Evolutionary conservation across 2,797 vertebrate species (phyloP).

Genomic region (Microctenopoma stevenorrisi): DNA sequence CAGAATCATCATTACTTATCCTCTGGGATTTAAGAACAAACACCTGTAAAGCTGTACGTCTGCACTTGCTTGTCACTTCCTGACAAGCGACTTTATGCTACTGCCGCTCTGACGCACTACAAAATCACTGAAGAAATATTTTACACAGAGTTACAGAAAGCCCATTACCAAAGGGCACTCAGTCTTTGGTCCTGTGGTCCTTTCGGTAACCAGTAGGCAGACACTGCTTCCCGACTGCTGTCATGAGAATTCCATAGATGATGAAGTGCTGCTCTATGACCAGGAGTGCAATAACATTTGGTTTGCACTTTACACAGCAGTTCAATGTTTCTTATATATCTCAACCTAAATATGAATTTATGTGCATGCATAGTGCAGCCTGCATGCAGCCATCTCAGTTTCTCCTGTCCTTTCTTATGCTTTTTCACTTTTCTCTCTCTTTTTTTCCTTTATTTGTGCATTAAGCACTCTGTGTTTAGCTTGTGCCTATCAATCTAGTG

Average conservation of each 20-base stretch:
- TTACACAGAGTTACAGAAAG: slow-evolving; percentile 18
- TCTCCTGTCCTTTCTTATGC: too few relatives aligned
- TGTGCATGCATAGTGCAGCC: too few relatives aligned
- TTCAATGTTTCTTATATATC: too few relatives aligned
- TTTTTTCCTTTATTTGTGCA: too few relatives aligned
- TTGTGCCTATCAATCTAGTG: too few relatives aligned
- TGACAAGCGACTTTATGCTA: slow-evolving; percentile 34
- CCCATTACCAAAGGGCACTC: slow-evolving; percentile 5
- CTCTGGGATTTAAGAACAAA: slow-evolving; percentile 50
- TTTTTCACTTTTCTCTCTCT: too few relatives aligned
- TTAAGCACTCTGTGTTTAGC: too few relatives aligned
- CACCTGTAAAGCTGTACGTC: slow-evolving; percentile 49
- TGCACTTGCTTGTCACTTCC: slow-evolving; percentile 40
- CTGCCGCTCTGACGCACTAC: slow-evolving; percentile 31
- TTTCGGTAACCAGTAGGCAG: slow-evolving; percentile 9
- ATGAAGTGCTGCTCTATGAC: too few relatives aligned
- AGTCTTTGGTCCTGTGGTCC: slow-evolving; percentile 11
- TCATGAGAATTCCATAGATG: slow-evolving; percentile 7
- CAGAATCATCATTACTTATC: slow-evolving; percentile 59
- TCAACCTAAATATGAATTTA: too few relatives aligned
- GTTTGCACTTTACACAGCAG: too few relatives aligned
- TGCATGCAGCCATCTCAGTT: too few relatives aligned
- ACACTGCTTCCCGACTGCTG: neutral
- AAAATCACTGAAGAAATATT: slow-evolving; percentile 12
- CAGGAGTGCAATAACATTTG: too few relatives aligned